Percentiles rank a stretch among this genome's conserved stretches.
Conservation (phyloP, 2,888 invertebrate genomes). For the Harpagoxenus sublaevis region DNA sequence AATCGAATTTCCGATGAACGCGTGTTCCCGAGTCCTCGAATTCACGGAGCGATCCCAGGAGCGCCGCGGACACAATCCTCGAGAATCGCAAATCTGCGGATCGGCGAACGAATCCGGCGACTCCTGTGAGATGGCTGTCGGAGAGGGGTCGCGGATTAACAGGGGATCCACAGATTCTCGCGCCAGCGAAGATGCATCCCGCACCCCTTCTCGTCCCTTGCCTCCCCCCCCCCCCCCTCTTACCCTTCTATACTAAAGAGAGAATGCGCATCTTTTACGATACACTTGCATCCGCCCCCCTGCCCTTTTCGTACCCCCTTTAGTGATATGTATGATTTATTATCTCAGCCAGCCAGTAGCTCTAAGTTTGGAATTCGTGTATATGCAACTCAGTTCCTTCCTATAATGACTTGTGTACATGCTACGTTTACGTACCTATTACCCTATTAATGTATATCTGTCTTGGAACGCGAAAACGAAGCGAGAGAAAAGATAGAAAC, state of each 20-base stretch:
- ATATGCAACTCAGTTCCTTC: constrained; percentile 83
- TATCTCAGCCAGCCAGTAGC: constrained; percentile 80
- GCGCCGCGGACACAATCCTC: not conserved
- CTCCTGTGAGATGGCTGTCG: too few species aligned
- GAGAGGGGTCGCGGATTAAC: not conserved
- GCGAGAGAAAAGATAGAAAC: constrained; percentile 27
- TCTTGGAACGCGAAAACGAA: constrained; percentile 66
- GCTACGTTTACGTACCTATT: constrained; percentile 73
- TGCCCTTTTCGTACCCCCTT: constrained; percentile 74
- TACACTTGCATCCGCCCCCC: constrained; percentile 73
- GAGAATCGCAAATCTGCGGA: constrained; percentile 4
- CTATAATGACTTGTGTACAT: constrained; percentile 84
- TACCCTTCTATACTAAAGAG: constrained; percentile 11
- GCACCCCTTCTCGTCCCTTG: too few species aligned
- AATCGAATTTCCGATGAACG: constrained; percentile 8
- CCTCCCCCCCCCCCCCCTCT: too few species aligned
- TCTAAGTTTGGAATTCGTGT: constrained; percentile 83
- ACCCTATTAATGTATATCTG: constrained; percentile 81
- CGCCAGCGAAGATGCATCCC: constrained; percentile 6
- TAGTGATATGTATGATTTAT: constrained; percentile 83
- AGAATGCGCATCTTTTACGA: constrained; percentile 70
- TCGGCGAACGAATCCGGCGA: not conserved
- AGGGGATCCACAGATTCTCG: not conserved
- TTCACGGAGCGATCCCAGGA: not conserved
- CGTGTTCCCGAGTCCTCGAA: not conserved